Evolutionary conservation across 30 jellyfish, hydroid and myxozoan genomes (phyloP).

Genomic region (Morbakka virulenta): DNA sequence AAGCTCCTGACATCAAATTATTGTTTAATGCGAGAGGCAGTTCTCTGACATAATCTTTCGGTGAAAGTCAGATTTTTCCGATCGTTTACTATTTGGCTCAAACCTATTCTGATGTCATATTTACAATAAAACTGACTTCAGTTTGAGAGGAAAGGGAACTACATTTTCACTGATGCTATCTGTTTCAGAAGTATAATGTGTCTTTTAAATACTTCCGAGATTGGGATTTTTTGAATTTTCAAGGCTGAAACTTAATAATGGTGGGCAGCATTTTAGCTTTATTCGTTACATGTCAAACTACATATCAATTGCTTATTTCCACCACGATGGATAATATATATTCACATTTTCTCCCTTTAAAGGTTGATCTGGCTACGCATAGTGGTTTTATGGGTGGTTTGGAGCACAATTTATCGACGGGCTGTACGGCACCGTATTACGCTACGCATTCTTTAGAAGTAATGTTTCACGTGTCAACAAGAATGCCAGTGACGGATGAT

Average conservation of each 20-base stretch:
- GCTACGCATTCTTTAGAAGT: conserved; percentile 84
- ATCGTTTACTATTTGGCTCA: too few species aligned
- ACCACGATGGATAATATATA: too few species aligned
- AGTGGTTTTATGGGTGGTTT: conserved; percentile 99
- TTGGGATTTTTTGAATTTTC: neutral
- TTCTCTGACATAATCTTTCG: too few species aligned
- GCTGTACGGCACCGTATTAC: conserved; percentile 82
- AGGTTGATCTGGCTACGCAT: conserved; percentile 93
- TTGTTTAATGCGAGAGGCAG: too few species aligned
- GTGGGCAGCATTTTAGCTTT: neutral
- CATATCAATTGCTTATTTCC: too few species aligned
- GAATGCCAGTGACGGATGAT: conserved; percentile 90
- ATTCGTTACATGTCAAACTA: neutral
- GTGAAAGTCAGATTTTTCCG: too few species aligned
- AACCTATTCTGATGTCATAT: too few species aligned
- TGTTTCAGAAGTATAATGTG: too few species aligned
- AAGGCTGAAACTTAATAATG: neutral
- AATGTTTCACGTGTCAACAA: conserved; percentile 91
- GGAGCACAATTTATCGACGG: conserved; percentile 84
- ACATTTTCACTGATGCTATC: too few species aligned
- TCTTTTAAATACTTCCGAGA: neutral
- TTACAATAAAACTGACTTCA: too few species aligned
- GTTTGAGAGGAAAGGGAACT: too few species aligned
- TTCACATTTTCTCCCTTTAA: neutral
- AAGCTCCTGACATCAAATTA: too few species aligned